Percentiles rank a stretch among this genome's conserved stretches.
phyloP scores from a whole-genome alignment of 2,113 vertebrate genomes.

The Columbina picui region DNA sequence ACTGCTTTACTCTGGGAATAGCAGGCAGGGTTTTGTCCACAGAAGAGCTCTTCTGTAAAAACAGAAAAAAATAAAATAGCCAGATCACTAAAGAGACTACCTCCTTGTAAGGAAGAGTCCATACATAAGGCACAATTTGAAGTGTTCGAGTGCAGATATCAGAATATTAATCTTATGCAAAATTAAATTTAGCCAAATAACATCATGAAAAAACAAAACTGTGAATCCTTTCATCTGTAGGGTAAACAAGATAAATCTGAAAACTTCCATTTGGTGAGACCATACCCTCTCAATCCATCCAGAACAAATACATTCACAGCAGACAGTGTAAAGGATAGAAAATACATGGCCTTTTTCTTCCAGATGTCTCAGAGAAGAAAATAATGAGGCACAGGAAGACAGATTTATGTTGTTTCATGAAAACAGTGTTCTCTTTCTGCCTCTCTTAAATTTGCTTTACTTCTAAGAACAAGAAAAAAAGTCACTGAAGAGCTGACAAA shows the following conservation, averaged over 20 bases:
- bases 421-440: conserved; percentile 20
- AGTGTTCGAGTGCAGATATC: neutral
- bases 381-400: conserved; percentile 33
- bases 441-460: conserved; percentile 33
- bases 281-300: neutral
- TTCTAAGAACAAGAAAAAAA: conserved; percentile 35
- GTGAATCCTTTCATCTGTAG: neutral
- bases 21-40: neutral
- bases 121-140: neutral
- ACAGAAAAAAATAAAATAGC: neutral
- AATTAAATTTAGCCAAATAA: neutral
- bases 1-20: neutral
- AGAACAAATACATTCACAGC: conserved; percentile 8
- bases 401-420: conserved; percentile 42
- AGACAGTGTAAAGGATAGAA: neutral
- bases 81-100: neutral
- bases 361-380: conserved; percentile 26
- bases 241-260: neutral
- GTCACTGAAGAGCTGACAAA: conserved; percentile 5
- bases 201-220: neutral
- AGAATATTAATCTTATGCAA: neutral
- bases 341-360: conserved; percentile 38
- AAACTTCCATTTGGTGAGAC: neutral
- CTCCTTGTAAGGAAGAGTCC: neutral
- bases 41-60: neutral